Conservation (phyloP, 2,888 invertebrate species). For the Drosophila pseudotalamancana region DNA sequence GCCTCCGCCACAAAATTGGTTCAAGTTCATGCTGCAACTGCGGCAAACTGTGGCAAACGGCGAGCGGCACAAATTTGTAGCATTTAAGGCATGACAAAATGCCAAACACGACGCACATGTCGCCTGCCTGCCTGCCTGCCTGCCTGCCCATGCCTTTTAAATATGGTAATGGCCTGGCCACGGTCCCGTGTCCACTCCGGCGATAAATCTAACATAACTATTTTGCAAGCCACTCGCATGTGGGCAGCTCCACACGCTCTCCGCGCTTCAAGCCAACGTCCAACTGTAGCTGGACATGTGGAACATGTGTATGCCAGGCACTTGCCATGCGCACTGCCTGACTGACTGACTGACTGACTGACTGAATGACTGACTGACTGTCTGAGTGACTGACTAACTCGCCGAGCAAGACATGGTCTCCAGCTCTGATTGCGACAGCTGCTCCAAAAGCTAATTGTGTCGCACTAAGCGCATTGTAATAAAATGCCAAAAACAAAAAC, state of each 20-base stretch:
- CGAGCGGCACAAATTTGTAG: slow-evolving; percentile 64
- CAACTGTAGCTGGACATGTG: slow-evolving; percentile 44
- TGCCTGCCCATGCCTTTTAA: slow-evolving; percentile 45
- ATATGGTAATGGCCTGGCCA: slow-evolving; percentile 65
- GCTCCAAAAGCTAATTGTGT: slow-evolving; percentile 66
- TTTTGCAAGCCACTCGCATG: slow-evolving; percentile 66
- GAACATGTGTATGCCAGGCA: slow-evolving; percentile 73
- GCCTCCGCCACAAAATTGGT: slow-evolving; percentile 42
- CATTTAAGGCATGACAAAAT: slow-evolving; percentile 72
- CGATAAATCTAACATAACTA: slow-evolving; percentile 75
- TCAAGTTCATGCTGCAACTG: slow-evolving; percentile 63
- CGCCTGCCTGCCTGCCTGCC: background rate
- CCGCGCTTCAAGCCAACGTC: slow-evolving; percentile 15
- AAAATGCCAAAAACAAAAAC: slow-evolving; percentile 34
- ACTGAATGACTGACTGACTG: slow-evolving; percentile 31
- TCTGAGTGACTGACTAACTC: slow-evolving; percentile 20
- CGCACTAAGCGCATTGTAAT: slow-evolving; percentile 61
- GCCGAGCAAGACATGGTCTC: slow-evolving; percentile 38
- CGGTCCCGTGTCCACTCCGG: slow-evolving; percentile 24
- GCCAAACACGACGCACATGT: slow-evolving; percentile 58
- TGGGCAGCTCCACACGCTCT: slow-evolving; percentile 59
- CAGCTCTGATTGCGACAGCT: slow-evolving; percentile 61
- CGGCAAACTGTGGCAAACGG: slow-evolving; percentile 16
- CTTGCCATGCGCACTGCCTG: slow-evolving; percentile 69
- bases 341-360: slow-evolving; percentile 47